Percentiles rank a stretch among this genome's conserved stretches.
phyloP scores from a whole-genome alignment of 2,797 vertebrate species.

The Distichodus sexfasciatus region DNA sequence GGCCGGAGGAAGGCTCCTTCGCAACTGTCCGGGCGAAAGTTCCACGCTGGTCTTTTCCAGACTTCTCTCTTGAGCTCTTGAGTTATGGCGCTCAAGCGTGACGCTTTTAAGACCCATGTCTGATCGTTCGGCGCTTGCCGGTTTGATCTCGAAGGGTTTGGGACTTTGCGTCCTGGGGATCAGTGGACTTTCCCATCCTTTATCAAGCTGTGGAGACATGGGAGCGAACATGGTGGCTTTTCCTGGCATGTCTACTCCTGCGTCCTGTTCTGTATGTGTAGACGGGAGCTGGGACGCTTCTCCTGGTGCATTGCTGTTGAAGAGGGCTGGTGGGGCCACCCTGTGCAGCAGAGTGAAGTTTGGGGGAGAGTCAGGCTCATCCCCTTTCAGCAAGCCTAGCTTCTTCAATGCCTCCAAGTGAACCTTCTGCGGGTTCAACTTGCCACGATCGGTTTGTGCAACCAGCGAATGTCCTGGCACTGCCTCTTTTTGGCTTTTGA shows the following conservation, averaged over 20 bases:
- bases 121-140: constrained; percentile 80
- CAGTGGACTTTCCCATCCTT: constrained; percentile 1
- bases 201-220: constrained; percentile 16
- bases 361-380: constrained; percentile 54
- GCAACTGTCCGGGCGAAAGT: constrained; percentile 51
- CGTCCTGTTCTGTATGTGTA: neutral
- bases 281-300: neutral
- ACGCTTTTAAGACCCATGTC: constrained; percentile 71
- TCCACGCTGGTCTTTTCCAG: neutral
- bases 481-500: constrained; percentile 72
- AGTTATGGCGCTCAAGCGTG: constrained; percentile 25
- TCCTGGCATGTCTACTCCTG: neutral
- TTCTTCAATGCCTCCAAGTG: constrained; percentile 85
- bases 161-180: constrained; percentile 28
- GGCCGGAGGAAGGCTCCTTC: constrained; percentile 70
- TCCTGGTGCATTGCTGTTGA: constrained; percentile 23
- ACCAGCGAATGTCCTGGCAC: constrained; percentile 30
- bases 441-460: constrained; percentile 38
- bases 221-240: neutral
- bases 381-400: constrained; percentile 81
- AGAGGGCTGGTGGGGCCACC: constrained; percentile 49
- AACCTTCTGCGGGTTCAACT: constrained; percentile 68
- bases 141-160: constrained; percentile 67
- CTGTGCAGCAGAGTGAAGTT: constrained; percentile 48
- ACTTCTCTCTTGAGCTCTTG: neutral